These are phyloP conservation scores for Sebastes schlegelii DNA, from an alignment of 2,113 vertebrate genomes.

Conservation along the genomic window DNA sequence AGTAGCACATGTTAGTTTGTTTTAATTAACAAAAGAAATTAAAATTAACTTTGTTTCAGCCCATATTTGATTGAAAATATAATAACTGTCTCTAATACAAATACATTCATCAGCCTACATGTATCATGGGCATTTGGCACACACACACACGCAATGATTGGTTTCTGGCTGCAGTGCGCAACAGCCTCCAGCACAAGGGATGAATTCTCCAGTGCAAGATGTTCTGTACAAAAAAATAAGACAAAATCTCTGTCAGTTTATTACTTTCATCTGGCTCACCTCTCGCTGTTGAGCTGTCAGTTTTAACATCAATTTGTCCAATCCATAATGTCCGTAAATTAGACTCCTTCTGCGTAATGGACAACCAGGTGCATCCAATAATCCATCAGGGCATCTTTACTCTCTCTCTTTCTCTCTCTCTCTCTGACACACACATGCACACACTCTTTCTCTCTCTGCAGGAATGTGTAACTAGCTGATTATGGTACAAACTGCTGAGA, in stretches of 20 bases:
- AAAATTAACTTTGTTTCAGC: neutral
- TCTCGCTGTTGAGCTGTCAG: constrained; percentile 1
- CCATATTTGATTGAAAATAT: neutral
- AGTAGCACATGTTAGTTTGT: neutral
- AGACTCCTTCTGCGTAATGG: constrained; percentile 43
- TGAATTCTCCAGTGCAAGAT: neutral
- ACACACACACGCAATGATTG: neutral
- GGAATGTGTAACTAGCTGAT: constrained; percentile 49
- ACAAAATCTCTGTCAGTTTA: neutral
- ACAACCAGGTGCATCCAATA: constrained; percentile 45
- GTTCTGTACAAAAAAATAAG: neutral
- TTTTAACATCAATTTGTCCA: constrained; percentile 25
- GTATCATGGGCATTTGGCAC: neutral
- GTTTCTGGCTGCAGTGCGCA: constrained; percentile 4
- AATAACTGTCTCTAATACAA: neutral
- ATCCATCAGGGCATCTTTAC: constrained; percentile 39
- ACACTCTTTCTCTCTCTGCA: constrained; percentile 21
- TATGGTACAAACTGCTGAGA: constrained; percentile 9
- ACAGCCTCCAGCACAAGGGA: neutral
- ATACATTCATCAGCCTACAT: neutral
- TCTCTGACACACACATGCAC: neutral
- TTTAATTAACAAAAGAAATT: neutral
- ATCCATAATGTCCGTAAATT: constrained; percentile 49
- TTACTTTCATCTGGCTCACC: constrained; percentile 43
- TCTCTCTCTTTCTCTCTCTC: neutral